A percentile compares a stretch with the other conserved stretches of the same genome.
Conservation (phyloP, 2,888 invertebrate species). For the Phytoseiulus persimilis region DNA sequence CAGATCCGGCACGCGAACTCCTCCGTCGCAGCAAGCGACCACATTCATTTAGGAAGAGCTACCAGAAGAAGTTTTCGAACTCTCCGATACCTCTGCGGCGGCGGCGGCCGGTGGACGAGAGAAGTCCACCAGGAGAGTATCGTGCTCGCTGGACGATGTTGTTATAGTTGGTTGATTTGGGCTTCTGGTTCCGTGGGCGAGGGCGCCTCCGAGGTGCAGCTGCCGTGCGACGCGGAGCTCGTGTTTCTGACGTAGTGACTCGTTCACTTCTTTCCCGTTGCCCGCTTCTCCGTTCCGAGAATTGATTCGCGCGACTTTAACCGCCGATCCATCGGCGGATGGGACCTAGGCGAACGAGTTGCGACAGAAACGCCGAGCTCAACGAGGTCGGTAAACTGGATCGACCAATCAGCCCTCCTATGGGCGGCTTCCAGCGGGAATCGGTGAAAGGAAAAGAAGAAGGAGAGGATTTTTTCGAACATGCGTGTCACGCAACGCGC, state of each 20-base stretch:
- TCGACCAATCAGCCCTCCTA: background rate
- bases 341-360: too few species aligned
- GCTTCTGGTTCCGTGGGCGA: background rate
- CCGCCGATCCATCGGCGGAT: too few species aligned
- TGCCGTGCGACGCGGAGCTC: background rate
- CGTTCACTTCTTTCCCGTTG: background rate
- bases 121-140: background rate
- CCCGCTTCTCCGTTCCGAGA: background rate
- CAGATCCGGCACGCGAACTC: background rate
- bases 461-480: background rate
- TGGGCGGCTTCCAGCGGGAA: background rate
- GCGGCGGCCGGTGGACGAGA: background rate
- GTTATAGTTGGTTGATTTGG: background rate
- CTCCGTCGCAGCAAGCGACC: background rate
- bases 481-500: background rate
- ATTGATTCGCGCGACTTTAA: background rate
- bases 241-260: background rate
- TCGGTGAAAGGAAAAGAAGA: background rate
- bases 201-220: background rate
- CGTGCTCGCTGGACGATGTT: background rate
- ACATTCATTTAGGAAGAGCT: background rate
- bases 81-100: background rate
- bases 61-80: conserved; percentile 5
- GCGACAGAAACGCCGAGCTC: background rate
- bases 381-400: background rate